These are phyloP conservation scores for Excalfactoria chinensis DNA, from an alignment of 2,113 vertebrate species.

Conservation along the genomic window DNA sequence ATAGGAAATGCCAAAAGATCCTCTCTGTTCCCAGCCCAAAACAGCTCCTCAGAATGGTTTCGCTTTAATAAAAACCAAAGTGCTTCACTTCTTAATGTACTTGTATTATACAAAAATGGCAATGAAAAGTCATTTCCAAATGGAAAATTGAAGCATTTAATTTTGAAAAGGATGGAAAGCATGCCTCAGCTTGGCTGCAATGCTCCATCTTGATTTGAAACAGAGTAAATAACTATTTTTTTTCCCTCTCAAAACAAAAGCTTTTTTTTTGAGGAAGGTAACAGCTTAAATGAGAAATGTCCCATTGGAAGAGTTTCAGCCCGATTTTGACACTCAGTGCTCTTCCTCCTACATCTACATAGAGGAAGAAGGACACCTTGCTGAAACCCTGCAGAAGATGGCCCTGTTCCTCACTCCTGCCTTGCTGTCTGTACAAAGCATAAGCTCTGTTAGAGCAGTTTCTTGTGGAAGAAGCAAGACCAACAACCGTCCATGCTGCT, in stretches of 20 bases:
- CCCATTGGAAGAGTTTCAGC: background rate
- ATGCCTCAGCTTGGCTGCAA: background rate
- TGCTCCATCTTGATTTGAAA: background rate
- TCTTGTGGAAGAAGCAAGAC: background rate
- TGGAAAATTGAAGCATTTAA: background rate
- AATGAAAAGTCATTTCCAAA: background rate
- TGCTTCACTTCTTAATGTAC: background rate
- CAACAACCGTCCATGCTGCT: background rate
- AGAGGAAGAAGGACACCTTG: background rate
- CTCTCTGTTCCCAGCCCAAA: background rate
- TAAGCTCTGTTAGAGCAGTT: background rate
- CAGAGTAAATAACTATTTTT: background rate
- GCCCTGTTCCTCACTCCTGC: accelerated
- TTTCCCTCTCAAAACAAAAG: background rate
- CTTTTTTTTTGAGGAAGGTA: background rate
- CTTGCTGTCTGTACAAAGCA: background rate
- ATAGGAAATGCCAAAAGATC: background rate
- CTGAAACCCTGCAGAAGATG: background rate
- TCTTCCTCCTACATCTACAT: background rate
- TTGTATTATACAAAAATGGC: background rate
- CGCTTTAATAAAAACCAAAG: background rate
- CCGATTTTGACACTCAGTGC: accelerated
- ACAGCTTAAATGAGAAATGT: accelerated
- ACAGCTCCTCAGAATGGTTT: background rate
- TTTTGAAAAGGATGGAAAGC: background rate